These are phyloP conservation scores for Phainopepla nitens DNA, from an alignment of 2,113 vertebrate genomes.

Conservation along the genomic window DNA sequence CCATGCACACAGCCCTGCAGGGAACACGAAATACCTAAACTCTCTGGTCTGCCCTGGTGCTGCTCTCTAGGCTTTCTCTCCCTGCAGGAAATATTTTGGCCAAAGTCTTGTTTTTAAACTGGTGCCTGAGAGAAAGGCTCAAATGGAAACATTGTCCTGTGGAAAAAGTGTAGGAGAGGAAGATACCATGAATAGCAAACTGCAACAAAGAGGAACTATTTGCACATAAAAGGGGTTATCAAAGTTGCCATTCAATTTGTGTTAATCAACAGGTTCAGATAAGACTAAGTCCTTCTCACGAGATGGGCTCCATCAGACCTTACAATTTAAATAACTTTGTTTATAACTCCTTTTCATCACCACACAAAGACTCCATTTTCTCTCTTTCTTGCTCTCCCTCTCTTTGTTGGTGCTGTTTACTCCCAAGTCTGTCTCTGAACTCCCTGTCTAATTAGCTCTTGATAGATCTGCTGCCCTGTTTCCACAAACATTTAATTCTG, in stretches of 20 bases:
- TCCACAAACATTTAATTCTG: constrained; percentile 83
- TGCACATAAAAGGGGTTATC: constrained; percentile 23
- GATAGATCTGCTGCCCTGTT: constrained; percentile 80
- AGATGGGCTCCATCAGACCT: constrained; percentile 56
- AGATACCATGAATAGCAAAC: neutral
- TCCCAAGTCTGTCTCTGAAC: constrained; percentile 71
- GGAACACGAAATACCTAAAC: neutral
- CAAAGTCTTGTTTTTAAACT: neutral
- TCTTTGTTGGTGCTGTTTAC: constrained; percentile 75
- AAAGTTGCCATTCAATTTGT: constrained; percentile 45
- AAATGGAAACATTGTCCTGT: neutral
- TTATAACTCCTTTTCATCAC: constrained; percentile 59
- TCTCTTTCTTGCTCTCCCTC: constrained; percentile 37
- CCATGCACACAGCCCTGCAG: rapidly evolving
- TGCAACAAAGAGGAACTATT: constrained; percentile 44
- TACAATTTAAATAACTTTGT: constrained; percentile 73
- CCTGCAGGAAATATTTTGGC: neutral
- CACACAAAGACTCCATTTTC: constrained; percentile 67
- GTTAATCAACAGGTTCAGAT: constrained; percentile 59
- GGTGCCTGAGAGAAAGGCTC: neutral
- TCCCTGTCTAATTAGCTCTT: constrained; percentile 83
- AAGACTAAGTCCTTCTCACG: constrained; percentile 54
- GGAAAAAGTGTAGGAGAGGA: constrained; percentile 7
- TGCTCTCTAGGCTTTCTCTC: neutral
- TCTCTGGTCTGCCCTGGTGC: neutral